phyloP scores from a whole-genome alignment of 2,797 vertebrate species.

The Coreius guichenoti region DNA sequence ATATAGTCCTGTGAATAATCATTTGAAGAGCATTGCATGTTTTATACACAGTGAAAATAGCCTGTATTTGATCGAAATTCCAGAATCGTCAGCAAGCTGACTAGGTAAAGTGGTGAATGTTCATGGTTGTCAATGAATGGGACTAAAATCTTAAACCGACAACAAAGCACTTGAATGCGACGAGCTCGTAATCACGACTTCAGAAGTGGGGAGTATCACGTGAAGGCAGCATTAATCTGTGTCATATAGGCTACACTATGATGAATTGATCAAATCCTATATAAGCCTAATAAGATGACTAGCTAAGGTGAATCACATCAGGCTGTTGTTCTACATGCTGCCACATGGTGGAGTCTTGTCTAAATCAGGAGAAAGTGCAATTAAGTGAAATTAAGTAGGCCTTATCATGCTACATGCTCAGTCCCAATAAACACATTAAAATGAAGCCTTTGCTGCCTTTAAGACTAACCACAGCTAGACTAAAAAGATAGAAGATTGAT shows the following conservation, averaged over 20 bases:
- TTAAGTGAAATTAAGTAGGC: neutral
- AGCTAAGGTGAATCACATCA: neutral
- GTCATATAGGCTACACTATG: neutral
- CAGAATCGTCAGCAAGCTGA: too few species aligned
- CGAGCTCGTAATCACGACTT: too few species aligned
- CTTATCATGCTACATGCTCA: neutral
- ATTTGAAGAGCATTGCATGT: too few species aligned
- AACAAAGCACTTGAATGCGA: too few species aligned
- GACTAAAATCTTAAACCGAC: too few species aligned
- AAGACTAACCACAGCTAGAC: conserved; percentile 27
- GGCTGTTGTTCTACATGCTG: neutral
- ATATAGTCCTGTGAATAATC: too few species aligned
- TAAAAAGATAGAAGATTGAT: conserved; percentile 24
- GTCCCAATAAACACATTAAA: conserved; percentile 4
- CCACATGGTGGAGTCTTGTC: conserved; percentile 58
- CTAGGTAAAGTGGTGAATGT: too few species aligned
- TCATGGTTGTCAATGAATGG: too few species aligned
- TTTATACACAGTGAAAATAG: too few species aligned
- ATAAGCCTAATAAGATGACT: neutral
- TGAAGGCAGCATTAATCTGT: too few species aligned
- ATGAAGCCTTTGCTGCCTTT: conserved; percentile 16
- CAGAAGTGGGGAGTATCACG: too few species aligned
- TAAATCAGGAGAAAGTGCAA: conserved; percentile 23
- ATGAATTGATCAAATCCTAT: neutral
- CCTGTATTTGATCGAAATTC: too few species aligned